Base-by-base conservation (phyloP, 2,797 vertebrate genomes). In the Spea hammondii region DNA sequence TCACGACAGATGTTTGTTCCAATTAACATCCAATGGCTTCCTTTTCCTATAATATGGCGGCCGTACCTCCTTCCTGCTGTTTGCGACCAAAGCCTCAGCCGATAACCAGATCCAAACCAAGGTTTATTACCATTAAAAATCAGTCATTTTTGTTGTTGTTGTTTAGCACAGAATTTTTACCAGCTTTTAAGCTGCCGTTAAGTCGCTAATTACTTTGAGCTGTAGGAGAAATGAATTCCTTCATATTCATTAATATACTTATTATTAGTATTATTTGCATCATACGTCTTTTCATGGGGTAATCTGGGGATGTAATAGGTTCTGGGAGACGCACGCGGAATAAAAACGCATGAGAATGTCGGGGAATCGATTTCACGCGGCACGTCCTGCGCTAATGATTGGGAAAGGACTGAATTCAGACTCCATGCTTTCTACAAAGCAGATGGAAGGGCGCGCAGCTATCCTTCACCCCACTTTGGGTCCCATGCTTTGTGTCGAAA, bases 21-120 rank as follows among this genome's bases (percentile, higher is more conserved):
- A n/a, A n/a, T n/a, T 67, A 5, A 46, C 68, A 53, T 70, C 11
- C 46, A 32, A 48, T 10, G 8, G n/a, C 49, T 49, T 6, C 67
- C 49, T 17, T 11, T 14, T 54, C 50, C 68, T 54, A 49, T 70
- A 70, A 53, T 54, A 9, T 70, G 68, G 17, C 68, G 54, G 17
- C 54, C 49, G 54, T 70, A 10, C 68, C 53, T 70, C 12, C 8
- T 6, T 44, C 50, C 68, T 54, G 50, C 68, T 54, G 14, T 53
- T 54, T 53, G 68, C 67, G 51, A 53, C 49, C n/a, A 70, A 44
- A 70, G 68, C 6, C 50, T 53, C 49, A 53, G 50, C n/a, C 68
- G 32, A 7, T 44, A 70, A 7, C 53, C 54, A 70, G 44, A 53
- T 70, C 53, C 44, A 8, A 70, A 53, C 9, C 17, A 44, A 32